These are phyloP conservation scores for Xanthorhoe spadicearia DNA, from an alignment of 2,888 invertebrate genomes.

Conservation along the genomic window DNA sequence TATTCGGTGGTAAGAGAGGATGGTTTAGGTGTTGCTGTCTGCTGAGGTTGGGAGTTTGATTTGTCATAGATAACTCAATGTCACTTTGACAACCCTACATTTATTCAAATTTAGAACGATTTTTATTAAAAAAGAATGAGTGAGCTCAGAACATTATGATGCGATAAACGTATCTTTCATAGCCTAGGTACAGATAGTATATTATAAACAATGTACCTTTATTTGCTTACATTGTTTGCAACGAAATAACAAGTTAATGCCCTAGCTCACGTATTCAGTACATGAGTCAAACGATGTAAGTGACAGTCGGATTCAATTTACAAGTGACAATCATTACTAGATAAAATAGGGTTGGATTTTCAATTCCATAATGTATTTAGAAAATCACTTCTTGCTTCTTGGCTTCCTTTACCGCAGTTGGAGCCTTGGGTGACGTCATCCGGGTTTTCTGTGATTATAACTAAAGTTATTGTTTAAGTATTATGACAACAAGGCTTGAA, in stretches of 20 bases:
- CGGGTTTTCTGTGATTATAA: too few species aligned
- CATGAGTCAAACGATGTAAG: constrained; percentile 77
- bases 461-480: too few species aligned
- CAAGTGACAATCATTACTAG: neutral
- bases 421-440: too few species aligned
- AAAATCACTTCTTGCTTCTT: too few species aligned
- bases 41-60: neutral
- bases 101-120: neutral
- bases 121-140: constrained; percentile 4
- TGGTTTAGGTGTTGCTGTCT: too few species aligned
- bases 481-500: too few species aligned
- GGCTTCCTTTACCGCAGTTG: too few species aligned
- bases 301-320: constrained; percentile 30
- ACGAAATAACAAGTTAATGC: constrained; percentile 79
- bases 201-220: constrained; percentile 38
- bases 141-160: constrained; percentile 41
- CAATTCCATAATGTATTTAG: too few species aligned
- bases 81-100: too few species aligned
- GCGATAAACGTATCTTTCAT: constrained; percentile 38
- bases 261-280: constrained; percentile 71
- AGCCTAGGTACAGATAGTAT: constrained; percentile 31
- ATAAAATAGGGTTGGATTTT: too few species aligned
- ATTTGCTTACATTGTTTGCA: constrained; percentile 68
- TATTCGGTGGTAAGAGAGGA: too few species aligned
- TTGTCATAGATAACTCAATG: too few species aligned